Evolutionary conservation across 1,140 invertebrate species (phyloP), one percentile per base, ranked within the genome.

Genomic region (Metopolophium dirhodum): DNA sequence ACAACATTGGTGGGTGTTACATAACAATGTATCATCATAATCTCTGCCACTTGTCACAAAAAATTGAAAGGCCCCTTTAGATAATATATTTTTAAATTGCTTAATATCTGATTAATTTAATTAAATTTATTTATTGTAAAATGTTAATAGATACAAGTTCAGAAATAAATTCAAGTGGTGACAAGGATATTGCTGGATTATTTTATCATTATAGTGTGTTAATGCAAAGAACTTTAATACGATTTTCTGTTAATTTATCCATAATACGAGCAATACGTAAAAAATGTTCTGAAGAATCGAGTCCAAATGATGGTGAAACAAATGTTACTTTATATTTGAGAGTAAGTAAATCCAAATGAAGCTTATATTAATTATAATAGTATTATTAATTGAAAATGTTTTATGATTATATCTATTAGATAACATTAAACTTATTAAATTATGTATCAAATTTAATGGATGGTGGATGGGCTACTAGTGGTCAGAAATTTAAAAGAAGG

Each of bases 131-230:
- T 30, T 6, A 86, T n/a, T 86, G 3, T 49, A 77, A n/a, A 77
- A n/a, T 86, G 7, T 57, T 57, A 89, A 89, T 83, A 93, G 91
- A 93, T 85, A 93, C 37, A 41, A 93, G 26, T 85, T 93, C 82
- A 26, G 91, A 93, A 93, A 93, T 93, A 41, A 93, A 86, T 93
- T 54, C 82, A 54, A 93, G 91, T n/a, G 91, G 91, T 86, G 91
- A 93, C 26, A 93, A 86, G 26, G 91, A 93, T 86, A 93, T 93
- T 93, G 82, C 91, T 54, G 91, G 91, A 86, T 85, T 93, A 45
- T 93, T 93, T 93, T 83, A 93, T 41, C 91, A 93, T 93, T 93
- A 93, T 30, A 93, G 91, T 85, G 82, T 93, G 37, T 57, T 93
- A 37, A 93, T 93, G 91, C 47, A 57, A 85, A 93, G 85, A 93